phyloP scores from a whole-genome alignment of 2,797 vertebrate genomes.

The Enteromius fasciolatus region DNA sequence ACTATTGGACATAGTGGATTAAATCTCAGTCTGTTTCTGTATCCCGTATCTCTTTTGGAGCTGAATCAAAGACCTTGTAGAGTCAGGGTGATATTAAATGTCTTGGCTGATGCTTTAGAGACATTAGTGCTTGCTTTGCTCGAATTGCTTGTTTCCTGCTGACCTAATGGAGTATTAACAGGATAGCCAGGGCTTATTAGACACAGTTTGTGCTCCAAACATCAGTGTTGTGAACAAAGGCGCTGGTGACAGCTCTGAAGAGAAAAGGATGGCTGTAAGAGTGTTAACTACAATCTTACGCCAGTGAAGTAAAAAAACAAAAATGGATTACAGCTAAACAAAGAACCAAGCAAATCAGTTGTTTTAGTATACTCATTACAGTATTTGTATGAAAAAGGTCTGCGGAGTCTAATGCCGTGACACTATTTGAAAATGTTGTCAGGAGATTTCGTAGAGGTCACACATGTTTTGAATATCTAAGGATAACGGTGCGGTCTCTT shows the following conservation, averaged over 20 bases:
- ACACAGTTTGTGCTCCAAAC: conserved; percentile 30
- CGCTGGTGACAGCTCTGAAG: conserved; percentile 8
- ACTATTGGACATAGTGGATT: conserved; percentile 34
- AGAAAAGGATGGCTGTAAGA: neutral
- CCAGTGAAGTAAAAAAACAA: neutral
- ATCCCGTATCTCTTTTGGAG: conserved; percentile 42
- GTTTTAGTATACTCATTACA: conserved; percentile 20
- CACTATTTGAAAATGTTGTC: conserved; percentile 10
- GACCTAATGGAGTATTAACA: conserved; percentile 38
- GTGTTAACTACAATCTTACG: neutral
- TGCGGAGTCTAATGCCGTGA: neutral
- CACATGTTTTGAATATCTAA: conserved; percentile 25
- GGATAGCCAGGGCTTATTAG: conserved; percentile 37
- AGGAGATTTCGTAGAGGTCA: conserved; percentile 20
- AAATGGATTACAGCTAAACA: conserved; percentile 5
- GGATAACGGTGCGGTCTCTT: conserved; percentile 1
- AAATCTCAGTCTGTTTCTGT: conserved; percentile 19
- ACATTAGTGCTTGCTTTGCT: conserved; percentile 43
- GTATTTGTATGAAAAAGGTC: neutral
- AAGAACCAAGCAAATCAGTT: neutral
- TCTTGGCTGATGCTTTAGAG: conserved; percentile 29
- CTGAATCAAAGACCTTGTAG: conserved; percentile 31
- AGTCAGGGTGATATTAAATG: conserved; percentile 48
- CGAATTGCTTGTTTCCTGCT: conserved; percentile 48
- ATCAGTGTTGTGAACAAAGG: conserved; percentile 34